These are phyloP conservation scores for Virgularia gustaviana DNA, from an alignment of 92 coral and sea anemone genomes.

Conservation along the genomic window DNA sequence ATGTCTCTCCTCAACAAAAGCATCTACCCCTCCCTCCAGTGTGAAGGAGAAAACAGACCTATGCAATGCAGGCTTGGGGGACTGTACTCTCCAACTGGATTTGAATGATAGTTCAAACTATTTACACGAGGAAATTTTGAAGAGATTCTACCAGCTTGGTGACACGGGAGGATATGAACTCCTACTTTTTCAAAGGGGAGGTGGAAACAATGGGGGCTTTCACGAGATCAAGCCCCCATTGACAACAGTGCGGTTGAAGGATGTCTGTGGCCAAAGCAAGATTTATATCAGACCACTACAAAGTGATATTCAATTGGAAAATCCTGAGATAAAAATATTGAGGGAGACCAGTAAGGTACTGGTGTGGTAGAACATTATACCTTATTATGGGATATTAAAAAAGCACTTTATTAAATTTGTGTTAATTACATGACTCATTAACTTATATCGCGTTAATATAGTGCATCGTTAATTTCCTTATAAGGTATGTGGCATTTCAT, in stretches of 20 bases:
- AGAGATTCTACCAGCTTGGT: conserved; percentile 30
- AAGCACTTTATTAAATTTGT: too few species aligned
- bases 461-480: too few species aligned
- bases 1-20: conserved; percentile 31
- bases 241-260: conserved; percentile 22
- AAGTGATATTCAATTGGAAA: background rate
- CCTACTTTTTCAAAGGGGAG: conserved; percentile 46
- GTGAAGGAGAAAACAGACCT: conserved; percentile 45
- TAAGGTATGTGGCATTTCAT: too few species aligned
- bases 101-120: conserved; percentile 29
- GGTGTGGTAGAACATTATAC: too few species aligned
- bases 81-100: conserved; percentile 31
- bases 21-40: conserved; percentile 33
- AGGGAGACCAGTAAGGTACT: background rate
- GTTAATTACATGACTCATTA: too few species aligned
- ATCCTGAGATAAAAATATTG: background rate
- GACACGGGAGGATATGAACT: conserved; percentile 52
- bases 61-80: conserved; percentile 54
- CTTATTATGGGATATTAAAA: too few species aligned
- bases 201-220: conserved; percentile 53
- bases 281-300: conserved; percentile 46
- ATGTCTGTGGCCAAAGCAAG: conserved; percentile 47
- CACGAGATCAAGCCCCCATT: conserved; percentile 43
- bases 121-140: conserved; percentile 22
- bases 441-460: too few species aligned